Conservation (phyloP, 2,797 vertebrate genomes). For the Malurus splendens region DNA sequence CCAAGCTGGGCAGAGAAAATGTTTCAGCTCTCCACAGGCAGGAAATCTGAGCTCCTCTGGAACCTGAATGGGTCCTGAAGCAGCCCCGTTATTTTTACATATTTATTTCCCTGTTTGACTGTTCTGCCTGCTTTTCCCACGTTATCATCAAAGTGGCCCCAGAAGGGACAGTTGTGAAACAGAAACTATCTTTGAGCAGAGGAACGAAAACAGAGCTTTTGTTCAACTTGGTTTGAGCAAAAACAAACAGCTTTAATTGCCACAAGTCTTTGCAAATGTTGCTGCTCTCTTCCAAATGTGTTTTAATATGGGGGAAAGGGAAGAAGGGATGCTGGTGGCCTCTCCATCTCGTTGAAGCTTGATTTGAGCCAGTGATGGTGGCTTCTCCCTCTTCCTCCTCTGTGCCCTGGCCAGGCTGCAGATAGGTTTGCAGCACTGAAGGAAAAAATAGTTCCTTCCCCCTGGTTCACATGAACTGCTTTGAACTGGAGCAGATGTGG, state of each 20-base stretch:
- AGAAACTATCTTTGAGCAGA: not conserved
- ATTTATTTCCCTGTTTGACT: conserved; percentile 21
- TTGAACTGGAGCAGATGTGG: conserved; percentile 65
- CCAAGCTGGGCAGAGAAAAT: conserved; percentile 2
- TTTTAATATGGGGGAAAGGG: not conserved
- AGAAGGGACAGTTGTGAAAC: conserved; percentile 5
- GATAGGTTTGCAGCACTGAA: not conserved
- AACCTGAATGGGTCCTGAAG: conserved; percentile 48
- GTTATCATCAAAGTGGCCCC: conserved; percentile 38
- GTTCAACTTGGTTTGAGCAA: not conserved
- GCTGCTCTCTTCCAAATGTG: not conserved
- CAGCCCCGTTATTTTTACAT: conserved; percentile 33
- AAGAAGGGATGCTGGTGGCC: not conserved
- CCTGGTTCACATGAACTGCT: conserved; percentile 65
- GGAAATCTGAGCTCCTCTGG: conserved; percentile 24
- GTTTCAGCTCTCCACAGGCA: conserved; percentile 28
- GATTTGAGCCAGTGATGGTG: not conserved
- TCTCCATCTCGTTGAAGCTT: not conserved
- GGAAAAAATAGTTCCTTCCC: conserved; percentile 41
- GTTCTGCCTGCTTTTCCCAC: conserved; percentile 50
- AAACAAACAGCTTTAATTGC: not conserved
- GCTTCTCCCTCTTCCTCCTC: not conserved
- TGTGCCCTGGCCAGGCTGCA: not conserved
- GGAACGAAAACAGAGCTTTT: not conserved
- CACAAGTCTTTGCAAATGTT: not conserved